Evolutionary conservation across 2,888 invertebrate species (phyloP).

Genomic region (Lasioglossum oenotherae): DNA sequence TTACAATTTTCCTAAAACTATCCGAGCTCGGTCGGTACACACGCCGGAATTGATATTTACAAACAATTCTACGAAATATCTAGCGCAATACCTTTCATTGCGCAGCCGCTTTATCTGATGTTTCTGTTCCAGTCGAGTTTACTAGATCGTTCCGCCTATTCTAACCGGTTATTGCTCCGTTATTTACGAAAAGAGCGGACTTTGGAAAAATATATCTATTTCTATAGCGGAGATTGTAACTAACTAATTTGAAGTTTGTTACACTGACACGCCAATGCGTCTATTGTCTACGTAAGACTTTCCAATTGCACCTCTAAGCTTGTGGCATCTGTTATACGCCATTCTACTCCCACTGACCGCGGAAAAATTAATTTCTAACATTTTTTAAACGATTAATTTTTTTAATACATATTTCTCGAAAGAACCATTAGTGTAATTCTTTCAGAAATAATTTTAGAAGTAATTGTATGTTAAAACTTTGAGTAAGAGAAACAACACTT

Average conservation of each 20-base stretch:
- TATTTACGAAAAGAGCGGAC: background rate
- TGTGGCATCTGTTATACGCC: background rate
- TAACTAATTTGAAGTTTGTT: background rate
- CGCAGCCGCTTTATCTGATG: too few relatives aligned
- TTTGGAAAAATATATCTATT: background rate
- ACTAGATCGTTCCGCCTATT: background rate
- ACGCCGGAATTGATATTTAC: background rate
- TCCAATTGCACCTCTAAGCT: background rate
- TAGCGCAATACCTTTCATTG: too few relatives aligned
- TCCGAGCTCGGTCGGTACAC: too few relatives aligned
- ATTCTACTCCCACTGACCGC: background rate
- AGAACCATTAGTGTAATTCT: background rate
- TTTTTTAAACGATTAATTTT: too few relatives aligned
- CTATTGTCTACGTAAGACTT: background rate
- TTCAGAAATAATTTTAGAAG: background rate
- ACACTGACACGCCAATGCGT: background rate
- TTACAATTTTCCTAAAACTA: constrained; percentile 34
- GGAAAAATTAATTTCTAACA: too few relatives aligned
- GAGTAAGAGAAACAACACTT: too few relatives aligned
- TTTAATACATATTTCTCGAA: background rate
- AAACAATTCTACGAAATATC: background rate
- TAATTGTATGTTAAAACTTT: too few relatives aligned
- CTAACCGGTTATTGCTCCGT: background rate
- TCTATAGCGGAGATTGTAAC: background rate
- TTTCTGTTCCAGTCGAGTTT: background rate